A percentile compares a stretch with the other conserved stretches of the same genome.
Evolutionary conservation across 1,140 invertebrate genomes (phyloP).

Genomic region (Ridgeia piscesae): DNA sequence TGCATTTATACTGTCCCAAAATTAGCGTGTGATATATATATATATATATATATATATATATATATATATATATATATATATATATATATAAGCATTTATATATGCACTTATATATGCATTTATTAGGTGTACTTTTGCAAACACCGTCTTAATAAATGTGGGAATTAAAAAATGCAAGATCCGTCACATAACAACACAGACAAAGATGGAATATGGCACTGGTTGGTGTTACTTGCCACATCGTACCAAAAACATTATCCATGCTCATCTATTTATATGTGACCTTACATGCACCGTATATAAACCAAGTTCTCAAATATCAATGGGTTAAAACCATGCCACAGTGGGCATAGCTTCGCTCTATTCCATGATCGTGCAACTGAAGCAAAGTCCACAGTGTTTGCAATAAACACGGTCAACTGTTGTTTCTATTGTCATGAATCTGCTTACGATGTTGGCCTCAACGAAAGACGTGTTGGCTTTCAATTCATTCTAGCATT

Average conservation of each 20-base stretch:
- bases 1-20: too few species aligned
- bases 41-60: too few species aligned
- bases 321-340: not conserved
- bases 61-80: not conserved
- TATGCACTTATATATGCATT: not conserved
- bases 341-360: not conserved
- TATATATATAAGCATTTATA: not conserved
- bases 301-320: not conserved
- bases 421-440: not conserved
- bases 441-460: not conserved
- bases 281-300: too few species aligned
- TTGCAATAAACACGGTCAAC: not conserved
- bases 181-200: too few species aligned
- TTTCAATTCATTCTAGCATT: not conserved
- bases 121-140: not conserved
- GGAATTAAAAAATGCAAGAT: too few species aligned
- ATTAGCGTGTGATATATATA: not conserved
- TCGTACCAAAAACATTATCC: too few species aligned
- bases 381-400: not conserved
- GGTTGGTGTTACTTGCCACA: too few species aligned
- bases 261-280: too few species aligned
- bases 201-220: too few species aligned
- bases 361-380: not conserved
- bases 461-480: not conserved
- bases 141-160: too few species aligned